Percentiles rank a stretch among this genome's conserved stretches.
These are phyloP conservation scores for Enteromius treurensis DNA, from an alignment of 2,797 vertebrate species.

Conservation along the genomic window DNA sequence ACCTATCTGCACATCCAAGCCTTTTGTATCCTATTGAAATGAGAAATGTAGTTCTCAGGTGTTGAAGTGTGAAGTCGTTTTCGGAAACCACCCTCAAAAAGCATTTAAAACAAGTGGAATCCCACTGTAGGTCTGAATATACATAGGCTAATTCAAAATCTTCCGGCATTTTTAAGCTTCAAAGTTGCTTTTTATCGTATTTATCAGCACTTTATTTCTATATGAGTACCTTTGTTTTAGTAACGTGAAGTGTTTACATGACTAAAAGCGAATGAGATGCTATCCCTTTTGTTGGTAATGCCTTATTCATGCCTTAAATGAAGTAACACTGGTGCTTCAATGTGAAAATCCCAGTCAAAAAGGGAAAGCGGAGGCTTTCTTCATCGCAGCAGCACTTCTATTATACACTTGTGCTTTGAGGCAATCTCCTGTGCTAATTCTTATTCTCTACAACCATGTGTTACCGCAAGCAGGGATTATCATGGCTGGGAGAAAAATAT, in stretches of 20 bases:
- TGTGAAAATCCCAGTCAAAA: slow-evolving; percentile 63
- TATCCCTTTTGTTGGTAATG: slow-evolving; percentile 63
- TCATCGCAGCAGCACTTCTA: slow-evolving; percentile 60
- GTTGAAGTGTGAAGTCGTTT: slow-evolving; percentile 7
- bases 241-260: slow-evolving; percentile 66
- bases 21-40: slow-evolving; percentile 21
- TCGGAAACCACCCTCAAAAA: background rate
- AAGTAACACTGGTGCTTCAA: slow-evolving; percentile 65
- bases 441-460: slow-evolving; percentile 58
- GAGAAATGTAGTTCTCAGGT: slow-evolving; percentile 3
- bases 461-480: slow-evolving; percentile 63
- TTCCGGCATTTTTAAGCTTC: background rate
- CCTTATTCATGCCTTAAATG: slow-evolving; percentile 63
- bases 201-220: slow-evolving; percentile 63
- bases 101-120: background rate
- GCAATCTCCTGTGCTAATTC: slow-evolving; percentile 49
- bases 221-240: slow-evolving; percentile 60
- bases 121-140: background rate
- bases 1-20: background rate
- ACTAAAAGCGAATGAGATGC: slow-evolving; percentile 59
- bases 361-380: slow-evolving; percentile 53
- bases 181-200: slow-evolving; percentile 26
- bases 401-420: slow-evolving; percentile 64
- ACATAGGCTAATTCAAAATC: background rate
- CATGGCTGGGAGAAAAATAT: slow-evolving; percentile 65